Evolutionary conservation across 1,140 invertebrate species (phyloP).

Genomic region (Apis dorsata): DNA sequence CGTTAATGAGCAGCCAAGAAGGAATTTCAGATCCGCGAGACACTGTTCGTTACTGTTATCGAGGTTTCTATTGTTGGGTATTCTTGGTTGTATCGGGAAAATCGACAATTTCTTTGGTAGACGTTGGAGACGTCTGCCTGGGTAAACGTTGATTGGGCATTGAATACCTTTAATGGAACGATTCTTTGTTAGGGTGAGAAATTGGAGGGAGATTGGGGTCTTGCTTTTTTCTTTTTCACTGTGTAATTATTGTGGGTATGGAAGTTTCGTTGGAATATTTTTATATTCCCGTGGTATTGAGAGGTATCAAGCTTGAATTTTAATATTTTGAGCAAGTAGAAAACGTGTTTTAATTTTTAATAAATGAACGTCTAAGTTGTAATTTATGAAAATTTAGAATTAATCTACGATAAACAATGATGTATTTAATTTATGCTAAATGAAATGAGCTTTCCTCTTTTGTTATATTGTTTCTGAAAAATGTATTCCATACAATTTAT

Average conservation of each 20-base stretch:
- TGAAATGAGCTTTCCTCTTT: too few relatives aligned
- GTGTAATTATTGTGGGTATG: not conserved
- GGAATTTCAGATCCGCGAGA: not conserved
- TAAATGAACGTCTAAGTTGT: too few relatives aligned
- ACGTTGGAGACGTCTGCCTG: not conserved
- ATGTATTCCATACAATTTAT: too few relatives aligned
- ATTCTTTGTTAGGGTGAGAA: not conserved
- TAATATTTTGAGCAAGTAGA: too few relatives aligned
- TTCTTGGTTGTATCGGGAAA: not conserved
- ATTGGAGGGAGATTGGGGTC: not conserved
- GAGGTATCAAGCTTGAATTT: too few relatives aligned
- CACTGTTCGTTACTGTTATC: not conserved
- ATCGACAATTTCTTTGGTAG: not conserved
- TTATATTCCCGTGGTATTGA: too few relatives aligned
- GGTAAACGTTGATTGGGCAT: not conserved
- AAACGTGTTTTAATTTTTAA: too few relatives aligned
- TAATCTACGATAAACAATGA: too few relatives aligned
- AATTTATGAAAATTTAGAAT: too few relatives aligned
- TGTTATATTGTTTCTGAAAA: not conserved
- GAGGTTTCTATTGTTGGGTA: not conserved
- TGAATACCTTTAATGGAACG: not conserved
- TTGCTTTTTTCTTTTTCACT: not conserved
- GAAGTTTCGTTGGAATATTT: too few relatives aligned
- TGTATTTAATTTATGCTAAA: too few relatives aligned
- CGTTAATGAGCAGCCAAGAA: constrained; percentile 5